Conservation (phyloP, 2,888 invertebrate species). For the Harpalus rubripes region DNA sequence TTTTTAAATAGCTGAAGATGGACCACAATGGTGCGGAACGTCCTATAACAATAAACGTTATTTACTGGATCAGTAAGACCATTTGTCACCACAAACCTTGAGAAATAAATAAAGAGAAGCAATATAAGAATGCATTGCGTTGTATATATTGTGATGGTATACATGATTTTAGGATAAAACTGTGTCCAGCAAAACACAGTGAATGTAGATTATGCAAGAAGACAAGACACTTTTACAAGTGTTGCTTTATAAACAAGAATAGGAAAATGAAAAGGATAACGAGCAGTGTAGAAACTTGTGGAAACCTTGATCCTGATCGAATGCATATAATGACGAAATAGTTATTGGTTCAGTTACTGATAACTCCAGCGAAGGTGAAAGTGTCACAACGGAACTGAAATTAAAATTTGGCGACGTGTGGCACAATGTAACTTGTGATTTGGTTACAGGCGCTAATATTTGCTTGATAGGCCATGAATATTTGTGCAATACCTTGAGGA, state of each 20-base stretch:
- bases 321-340: background rate
- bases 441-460: slow-evolving; percentile 3
- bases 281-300: background rate
- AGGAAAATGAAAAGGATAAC: background rate
- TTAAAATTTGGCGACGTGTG: background rate
- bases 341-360: background rate
- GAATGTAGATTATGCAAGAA: slow-evolving; percentile 20
- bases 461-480: slow-evolving; percentile 4
- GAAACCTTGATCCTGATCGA: background rate
- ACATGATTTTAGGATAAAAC: slow-evolving; percentile 4
- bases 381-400: background rate
- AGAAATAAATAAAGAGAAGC: background rate
- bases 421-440: background rate
- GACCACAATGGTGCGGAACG: too few relatives aligned
- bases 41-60: too few relatives aligned
- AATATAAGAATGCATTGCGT: background rate
- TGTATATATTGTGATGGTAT: background rate
- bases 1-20: too few relatives aligned
- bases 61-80: too few relatives aligned
- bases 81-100: too few relatives aligned
- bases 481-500: background rate
- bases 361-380: background rate
- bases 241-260: slow-evolving; percentile 16
- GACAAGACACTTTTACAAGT: background rate
- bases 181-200: background rate